A percentile compares a stretch with the other conserved stretches of the same genome.
Evolutionary conservation across 2,113 vertebrate species (phyloP).

Genomic region (Campylorhamphus procurvoides): DNA sequence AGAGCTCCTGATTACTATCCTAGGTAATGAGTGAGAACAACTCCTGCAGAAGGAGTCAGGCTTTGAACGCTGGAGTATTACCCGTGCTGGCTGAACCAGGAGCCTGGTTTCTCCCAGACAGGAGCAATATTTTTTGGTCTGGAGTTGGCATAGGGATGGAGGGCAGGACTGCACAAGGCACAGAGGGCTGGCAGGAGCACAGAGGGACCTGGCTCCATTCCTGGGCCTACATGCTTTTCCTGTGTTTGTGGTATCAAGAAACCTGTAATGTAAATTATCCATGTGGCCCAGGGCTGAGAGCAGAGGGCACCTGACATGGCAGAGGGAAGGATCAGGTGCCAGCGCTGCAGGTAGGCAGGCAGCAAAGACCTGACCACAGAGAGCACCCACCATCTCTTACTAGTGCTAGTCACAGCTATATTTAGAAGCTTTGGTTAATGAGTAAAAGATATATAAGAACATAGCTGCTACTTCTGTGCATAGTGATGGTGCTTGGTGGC

Average conservation of each 20-base stretch:
- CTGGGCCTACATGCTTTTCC: neutral
- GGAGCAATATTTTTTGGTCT: fast-evolving
- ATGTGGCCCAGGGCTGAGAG: neutral
- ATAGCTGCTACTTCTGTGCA: neutral
- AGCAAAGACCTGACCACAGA: neutral
- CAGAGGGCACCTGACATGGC: neutral
- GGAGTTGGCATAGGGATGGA: neutral
- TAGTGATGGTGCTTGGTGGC: neutral
- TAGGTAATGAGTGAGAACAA: neutral
- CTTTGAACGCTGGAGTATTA: neutral
- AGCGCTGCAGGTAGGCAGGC: neutral
- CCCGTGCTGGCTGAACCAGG: fast-evolving
- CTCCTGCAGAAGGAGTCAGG: neutral
- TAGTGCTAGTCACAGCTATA: neutral
- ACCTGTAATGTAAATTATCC: neutral
- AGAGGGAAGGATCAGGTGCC: neutral
- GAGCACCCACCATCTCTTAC: neutral
- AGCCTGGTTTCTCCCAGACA: neutral
- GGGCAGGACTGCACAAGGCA: neutral
- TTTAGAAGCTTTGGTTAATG: constrained; percentile 37
- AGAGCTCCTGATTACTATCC: neutral
- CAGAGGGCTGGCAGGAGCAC: fast-evolving
- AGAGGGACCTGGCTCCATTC: neutral
- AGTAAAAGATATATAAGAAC: neutral
- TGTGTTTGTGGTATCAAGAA: fast-evolving